These are phyloP conservation scores for Artibeus jamaicensis DNA, from an alignment of 2,797 vertebrate genomes.

Conservation along the genomic window DNA sequence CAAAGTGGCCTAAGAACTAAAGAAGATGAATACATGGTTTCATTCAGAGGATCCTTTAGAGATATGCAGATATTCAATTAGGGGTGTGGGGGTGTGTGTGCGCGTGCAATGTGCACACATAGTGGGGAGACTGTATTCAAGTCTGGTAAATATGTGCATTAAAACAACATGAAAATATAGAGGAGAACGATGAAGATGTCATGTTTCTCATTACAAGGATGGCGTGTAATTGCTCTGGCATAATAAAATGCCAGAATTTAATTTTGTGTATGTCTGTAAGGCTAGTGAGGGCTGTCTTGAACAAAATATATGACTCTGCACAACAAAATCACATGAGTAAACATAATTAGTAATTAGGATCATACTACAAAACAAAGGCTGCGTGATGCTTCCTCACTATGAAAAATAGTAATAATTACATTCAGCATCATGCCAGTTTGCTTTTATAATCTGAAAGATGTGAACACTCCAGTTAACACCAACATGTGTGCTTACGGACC, in stretches of 20 bases:
- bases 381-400: conserved; percentile 6
- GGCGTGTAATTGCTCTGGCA: conserved; percentile 63
- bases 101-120: too few species aligned
- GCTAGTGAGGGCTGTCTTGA: conserved; percentile 59
- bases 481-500: background rate
- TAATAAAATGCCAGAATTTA: conserved; percentile 74
- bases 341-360: conserved; percentile 69
- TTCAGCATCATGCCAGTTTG: conserved; percentile 49
- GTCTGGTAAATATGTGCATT: conserved; percentile 58
- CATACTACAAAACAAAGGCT: conserved; percentile 55
- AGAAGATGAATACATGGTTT: conserved; percentile 82
- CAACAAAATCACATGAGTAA: conserved; percentile 58
- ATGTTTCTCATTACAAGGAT: conserved; percentile 70
- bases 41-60: conserved; percentile 78
- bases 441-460: conserved; percentile 57
- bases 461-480: conserved; percentile 1
- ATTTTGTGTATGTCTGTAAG: conserved; percentile 62
- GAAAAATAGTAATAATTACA: conserved; percentile 58
- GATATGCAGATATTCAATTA: conserved; percentile 86
- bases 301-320: conserved; percentile 54
- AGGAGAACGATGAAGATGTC: conserved; percentile 68
- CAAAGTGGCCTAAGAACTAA: conserved; percentile 82
- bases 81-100: background rate
- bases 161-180: conserved; percentile 66
- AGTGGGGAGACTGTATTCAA: background rate